These are phyloP conservation scores for Villa cingulata DNA, from an alignment of 2,888 invertebrate species.

Conservation along the genomic window DNA sequence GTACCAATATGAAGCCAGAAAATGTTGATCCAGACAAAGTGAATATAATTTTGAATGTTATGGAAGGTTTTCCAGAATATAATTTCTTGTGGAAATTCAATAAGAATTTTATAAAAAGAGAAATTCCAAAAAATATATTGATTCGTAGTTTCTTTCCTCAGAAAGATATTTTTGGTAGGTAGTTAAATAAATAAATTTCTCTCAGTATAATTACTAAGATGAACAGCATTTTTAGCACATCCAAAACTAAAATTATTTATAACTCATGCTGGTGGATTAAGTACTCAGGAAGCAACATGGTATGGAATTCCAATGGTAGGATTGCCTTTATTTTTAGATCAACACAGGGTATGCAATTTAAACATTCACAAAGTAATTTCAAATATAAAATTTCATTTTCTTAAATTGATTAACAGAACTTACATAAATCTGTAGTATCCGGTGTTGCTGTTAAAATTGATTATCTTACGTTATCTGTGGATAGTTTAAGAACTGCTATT, in stretches of 20 bases:
- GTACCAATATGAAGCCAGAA: conserved; percentile 22
- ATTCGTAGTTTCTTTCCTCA: conserved; percentile 40
- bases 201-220: no score
- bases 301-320: conserved; percentile 27
- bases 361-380: background rate
- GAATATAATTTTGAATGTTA: conserved; percentile 19
- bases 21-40: conserved; percentile 13
- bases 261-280: conserved; percentile 26
- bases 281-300: conserved; percentile 25
- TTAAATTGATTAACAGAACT: conserved; percentile 4
- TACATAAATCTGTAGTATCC: conserved; percentile 4
- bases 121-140: conserved; percentile 35
- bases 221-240: conserved; percentile 16
- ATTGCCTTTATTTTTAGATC: conserved; percentile 25
- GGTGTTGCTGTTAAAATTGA: conserved; percentile 17
- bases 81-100: conserved; percentile 33
- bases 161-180: conserved; percentile 38
- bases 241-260: conserved; percentile 23
- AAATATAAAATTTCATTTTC: background rate
- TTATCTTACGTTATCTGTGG: conserved; percentile 13
- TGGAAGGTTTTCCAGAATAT: conserved; percentile 23
- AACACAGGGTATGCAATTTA: conserved; percentile 14
- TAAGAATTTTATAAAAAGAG: conserved; percentile 4
- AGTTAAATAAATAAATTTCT: background rate
- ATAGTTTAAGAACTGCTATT: conserved; percentile 12